Evolutionary conservation across 2,113 vertebrate genomes (phyloP).

Genomic region (Sapajus apella): DNA sequence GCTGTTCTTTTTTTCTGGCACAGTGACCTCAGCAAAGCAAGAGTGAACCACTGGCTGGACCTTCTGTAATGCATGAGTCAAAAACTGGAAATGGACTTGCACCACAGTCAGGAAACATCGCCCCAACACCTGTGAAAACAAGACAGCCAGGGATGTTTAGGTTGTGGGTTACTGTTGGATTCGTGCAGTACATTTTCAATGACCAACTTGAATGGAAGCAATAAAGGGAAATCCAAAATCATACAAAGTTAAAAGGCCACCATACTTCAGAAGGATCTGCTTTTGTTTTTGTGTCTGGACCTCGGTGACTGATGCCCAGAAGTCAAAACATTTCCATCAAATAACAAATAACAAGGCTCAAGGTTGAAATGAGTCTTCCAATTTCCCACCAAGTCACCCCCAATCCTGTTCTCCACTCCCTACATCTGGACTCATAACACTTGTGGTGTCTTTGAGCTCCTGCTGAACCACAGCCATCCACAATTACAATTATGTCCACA

Average conservation of each 20-base stretch:
- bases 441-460: not conserved
- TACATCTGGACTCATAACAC: not conserved
- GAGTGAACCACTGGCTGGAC: conserved; percentile 97
- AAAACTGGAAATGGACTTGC: conserved; percentile 99
- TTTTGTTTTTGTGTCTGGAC: not conserved
- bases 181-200: not conserved
- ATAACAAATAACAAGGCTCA: not conserved
- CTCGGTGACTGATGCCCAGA: not conserved
- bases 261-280: not conserved
- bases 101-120: conserved; percentile 98
- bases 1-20: conserved; percentile 91
- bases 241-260: not conserved
- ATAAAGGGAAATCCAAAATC: not conserved
- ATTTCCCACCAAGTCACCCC: not conserved
- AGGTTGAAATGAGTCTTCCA: not conserved
- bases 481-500: not conserved
- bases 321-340: conserved; percentile 11
- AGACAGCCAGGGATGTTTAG: conserved; percentile 27
- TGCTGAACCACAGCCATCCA: not conserved
- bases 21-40: conserved; percentile 94
- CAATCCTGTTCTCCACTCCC: not conserved
- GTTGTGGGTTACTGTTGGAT: not conserved
- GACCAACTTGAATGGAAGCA: not conserved
- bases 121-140: conserved; percentile 91
- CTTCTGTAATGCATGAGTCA: conserved; percentile 97